Base-by-base conservation (phyloP, 2,888 invertebrate species). In the Apamea sordens region DNA sequence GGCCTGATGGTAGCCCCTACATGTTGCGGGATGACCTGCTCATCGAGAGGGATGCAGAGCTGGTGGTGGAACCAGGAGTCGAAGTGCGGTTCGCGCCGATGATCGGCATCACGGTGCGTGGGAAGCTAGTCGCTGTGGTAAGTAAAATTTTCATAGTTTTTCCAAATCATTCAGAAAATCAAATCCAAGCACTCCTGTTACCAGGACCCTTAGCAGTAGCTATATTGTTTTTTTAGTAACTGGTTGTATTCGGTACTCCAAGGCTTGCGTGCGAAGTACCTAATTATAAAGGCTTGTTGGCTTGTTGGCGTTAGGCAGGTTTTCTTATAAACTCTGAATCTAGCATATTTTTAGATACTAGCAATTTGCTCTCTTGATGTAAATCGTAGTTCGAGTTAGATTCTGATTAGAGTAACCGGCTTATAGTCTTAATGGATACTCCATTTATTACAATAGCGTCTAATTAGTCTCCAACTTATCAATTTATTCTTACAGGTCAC, bases 51-150 rank as follows among this genome's bases (percentile, higher is more conserved):
- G 98, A 98, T 84, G 99, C 98, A 0, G 98, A 98, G 91, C 96
- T 99, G 90, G 97, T 98, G 76, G 98, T 99, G 80, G 99, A 99
- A 93, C 98, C 99, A 24, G 99, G 99, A 47, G 99, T 99, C 0
- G 98, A 98, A 91, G 96, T 99, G 76, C 97, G 98, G 89, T 99
- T 99, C 94, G 98, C 98, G 10, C 98, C 99, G 5, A 99, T 99
- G 96, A 98, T 98, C 90, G 99, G 99, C 85, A 98, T 99, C 92
- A 99, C 99, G 50, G 98, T 99, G 69, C 98, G 98, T 91, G 99
- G 99, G 89, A 98, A 98, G 87, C 97, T 99, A 53, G 97, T 98
- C 80, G 99, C 99, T 77, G 97, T 98, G 97, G 99, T 99, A 97
- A 98, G 98, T 97, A 79, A 47, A 81, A 44, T 69, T 71, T 79